phyloP scores from a whole-genome alignment of 2,113 vertebrate genomes.

The Monarcha castaneiventris region DNA sequence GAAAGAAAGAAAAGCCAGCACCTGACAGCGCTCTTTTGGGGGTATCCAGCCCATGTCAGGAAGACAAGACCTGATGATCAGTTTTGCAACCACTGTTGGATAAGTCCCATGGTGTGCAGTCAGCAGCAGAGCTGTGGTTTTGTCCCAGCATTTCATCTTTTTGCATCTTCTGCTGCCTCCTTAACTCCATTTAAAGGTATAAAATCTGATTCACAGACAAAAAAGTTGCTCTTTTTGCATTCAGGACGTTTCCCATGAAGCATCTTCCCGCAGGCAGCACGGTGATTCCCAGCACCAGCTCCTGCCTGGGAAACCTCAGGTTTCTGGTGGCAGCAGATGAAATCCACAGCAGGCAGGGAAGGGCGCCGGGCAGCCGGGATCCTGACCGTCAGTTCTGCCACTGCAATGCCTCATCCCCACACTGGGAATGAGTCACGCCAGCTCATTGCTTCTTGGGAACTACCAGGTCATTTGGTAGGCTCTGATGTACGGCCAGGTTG shows the following conservation, averaged over 20 bases:
- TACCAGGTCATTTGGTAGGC: constrained; percentile 1
- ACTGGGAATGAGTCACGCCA: neutral
- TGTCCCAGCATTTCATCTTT: neutral
- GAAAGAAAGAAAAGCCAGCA: neutral
- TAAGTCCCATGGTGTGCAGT: rapidly evolving
- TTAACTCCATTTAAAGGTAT: neutral
- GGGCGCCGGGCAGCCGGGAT: neutral
- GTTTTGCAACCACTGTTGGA: rapidly evolving
- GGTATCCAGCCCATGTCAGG: neutral
- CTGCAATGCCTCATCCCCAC: neutral
- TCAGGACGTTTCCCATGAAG: neutral
- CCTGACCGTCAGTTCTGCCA: rapidly evolving
- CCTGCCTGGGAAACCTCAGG: neutral
- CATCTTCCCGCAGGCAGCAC: neutral
- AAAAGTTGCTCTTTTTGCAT: neutral
- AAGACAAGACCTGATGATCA: rapidly evolving
- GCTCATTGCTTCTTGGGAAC: constrained; percentile 16
- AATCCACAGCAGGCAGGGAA: neutral
- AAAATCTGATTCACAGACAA: neutral
- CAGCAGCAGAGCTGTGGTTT: neutral
- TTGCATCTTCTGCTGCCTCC: neutral
- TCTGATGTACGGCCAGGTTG: neutral
- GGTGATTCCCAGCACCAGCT: neutral
- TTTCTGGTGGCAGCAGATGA: neutral
- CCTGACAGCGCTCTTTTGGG: rapidly evolving